These are phyloP conservation scores for Drosophila anomelani DNA, from an alignment of 2,888 invertebrate species.

Conservation along the genomic window DNA sequence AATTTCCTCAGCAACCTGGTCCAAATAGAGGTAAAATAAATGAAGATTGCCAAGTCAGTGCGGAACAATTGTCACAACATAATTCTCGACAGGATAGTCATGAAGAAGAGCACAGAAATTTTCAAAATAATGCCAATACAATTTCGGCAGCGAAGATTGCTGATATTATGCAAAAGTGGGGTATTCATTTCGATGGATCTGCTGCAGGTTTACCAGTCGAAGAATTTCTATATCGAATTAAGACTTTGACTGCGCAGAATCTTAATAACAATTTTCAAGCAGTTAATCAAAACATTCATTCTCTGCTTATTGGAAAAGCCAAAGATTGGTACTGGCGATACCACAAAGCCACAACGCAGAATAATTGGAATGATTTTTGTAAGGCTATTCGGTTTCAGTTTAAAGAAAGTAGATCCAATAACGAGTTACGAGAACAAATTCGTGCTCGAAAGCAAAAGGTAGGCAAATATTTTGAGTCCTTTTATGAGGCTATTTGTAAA, in stretches of 20 bases:
- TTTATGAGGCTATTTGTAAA: no score
- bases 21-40: neutral
- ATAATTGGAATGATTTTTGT: no score
- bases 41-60: neutral
- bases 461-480: no score
- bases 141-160: no score
- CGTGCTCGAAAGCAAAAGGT: no score
- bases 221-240: constrained; percentile 1
- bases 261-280: neutral
- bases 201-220: neutral
- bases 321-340: neutral
- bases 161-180: no score
- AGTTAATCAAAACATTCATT: neutral
- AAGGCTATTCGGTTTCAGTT: no score
- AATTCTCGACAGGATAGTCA: neutral
- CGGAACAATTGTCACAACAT: neutral
- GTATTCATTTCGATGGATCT: no score
- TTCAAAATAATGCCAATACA: neutral
- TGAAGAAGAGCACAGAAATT: neutral
- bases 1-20: no score
- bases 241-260: neutral
- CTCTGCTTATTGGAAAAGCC: constrained; percentile 1
- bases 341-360: no score
- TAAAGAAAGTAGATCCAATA: no score
- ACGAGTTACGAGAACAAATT: no score